Conservation (phyloP, 2,888 invertebrate genomes). For the Diarsia mendica region DNA sequence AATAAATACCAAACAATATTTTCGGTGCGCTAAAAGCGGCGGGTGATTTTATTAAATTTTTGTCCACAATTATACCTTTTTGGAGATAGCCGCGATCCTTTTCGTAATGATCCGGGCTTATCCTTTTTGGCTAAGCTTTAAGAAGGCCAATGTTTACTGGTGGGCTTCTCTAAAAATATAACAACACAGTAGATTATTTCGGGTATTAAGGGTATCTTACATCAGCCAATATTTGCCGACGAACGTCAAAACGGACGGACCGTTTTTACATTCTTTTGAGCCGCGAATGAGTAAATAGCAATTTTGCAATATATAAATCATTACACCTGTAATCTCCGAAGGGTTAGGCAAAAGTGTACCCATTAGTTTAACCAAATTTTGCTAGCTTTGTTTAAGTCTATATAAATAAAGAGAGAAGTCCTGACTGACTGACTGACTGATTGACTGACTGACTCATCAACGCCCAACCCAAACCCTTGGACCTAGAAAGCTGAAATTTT, state of each 20-base stretch:
- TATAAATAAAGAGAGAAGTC: too few relatives aligned
- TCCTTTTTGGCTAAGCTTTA: slow-evolving; percentile 44
- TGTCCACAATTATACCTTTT: slow-evolving; percentile 48
- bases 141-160: slow-evolving; percentile 31
- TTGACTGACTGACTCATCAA: too few relatives aligned
- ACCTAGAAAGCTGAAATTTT: too few relatives aligned
- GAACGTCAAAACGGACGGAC: background rate
- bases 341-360: too few relatives aligned
- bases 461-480: too few relatives aligned
- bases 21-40: slow-evolving; percentile 56
- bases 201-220: slow-evolving; percentile 6
- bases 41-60: slow-evolving; percentile 63
- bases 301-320: background rate
- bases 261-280: slow-evolving; percentile 4
- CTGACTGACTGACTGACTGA: too few relatives aligned
- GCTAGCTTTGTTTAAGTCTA: too few relatives aligned
- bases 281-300: background rate
- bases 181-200: slow-evolving; percentile 43
- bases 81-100: slow-evolving; percentile 31
- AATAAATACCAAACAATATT: slow-evolving; percentile 76
- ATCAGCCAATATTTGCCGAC: slow-evolving; percentile 4
- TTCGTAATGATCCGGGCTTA: slow-evolving; percentile 43
- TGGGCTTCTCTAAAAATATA: slow-evolving; percentile 30
- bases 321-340: too few relatives aligned
- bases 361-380: too few relatives aligned